Evolutionary conservation across 2,113 vertebrate genomes (phyloP).

Genomic region (Echinops telfairi): DNA sequence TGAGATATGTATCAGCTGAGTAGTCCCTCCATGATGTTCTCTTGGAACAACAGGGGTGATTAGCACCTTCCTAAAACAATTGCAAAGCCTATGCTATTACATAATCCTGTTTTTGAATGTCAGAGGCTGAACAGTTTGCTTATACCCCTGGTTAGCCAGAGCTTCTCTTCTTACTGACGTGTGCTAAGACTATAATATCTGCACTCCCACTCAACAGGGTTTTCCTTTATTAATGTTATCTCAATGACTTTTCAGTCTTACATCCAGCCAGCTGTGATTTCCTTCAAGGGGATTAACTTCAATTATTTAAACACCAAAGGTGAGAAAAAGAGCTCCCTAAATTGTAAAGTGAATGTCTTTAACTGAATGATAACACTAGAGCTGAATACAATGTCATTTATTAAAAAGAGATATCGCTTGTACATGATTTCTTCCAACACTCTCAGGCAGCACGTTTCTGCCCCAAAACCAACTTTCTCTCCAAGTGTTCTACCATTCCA

Average conservation of each 20-base stretch:
- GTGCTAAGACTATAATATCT: constrained; percentile 31
- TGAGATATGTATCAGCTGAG: background rate
- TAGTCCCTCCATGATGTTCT: background rate
- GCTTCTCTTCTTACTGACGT: background rate
- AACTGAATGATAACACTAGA: constrained; percentile 13
- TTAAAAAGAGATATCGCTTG: background rate
- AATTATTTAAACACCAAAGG: constrained; percentile 59
- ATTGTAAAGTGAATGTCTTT: constrained; percentile 11
- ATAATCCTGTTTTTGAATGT: constrained; percentile 37
- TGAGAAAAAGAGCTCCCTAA: constrained; percentile 4
- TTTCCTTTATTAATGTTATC: constrained; percentile 72
- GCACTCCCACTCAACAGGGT: background rate
- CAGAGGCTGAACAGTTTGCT: constrained; percentile 19
- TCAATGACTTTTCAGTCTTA: constrained; percentile 59
- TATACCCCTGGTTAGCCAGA: background rate
- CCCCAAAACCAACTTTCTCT: background rate
- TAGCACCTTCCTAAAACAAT: constrained; percentile 48
- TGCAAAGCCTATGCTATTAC: background rate
- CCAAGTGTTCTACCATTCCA: background rate
- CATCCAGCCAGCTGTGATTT: constrained; percentile 54
- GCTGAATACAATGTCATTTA: background rate
- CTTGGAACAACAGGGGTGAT: background rate
- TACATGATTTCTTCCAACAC: background rate
- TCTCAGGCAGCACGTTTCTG: background rate
- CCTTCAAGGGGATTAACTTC: constrained; percentile 69